phyloP scores from a whole-genome alignment of 2,113 vertebrate species.

The Laticauda colubrina region DNA sequence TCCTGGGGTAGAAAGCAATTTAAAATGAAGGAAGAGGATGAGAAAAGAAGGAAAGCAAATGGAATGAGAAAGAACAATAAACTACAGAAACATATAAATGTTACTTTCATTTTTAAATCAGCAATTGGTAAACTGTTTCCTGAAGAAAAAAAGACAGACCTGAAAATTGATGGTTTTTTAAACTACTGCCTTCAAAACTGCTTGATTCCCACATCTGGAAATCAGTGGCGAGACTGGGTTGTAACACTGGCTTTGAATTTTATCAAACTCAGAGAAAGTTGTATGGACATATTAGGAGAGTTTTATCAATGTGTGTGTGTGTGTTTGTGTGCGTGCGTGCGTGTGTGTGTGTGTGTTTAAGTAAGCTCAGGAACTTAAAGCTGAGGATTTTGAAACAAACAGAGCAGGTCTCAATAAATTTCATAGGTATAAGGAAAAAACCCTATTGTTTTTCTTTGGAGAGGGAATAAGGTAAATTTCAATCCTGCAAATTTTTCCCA shows the following conservation, averaged over 20 bases:
- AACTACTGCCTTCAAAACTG: neutral
- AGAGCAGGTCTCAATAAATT: neutral
- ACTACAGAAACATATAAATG: no score
- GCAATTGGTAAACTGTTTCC: neutral
- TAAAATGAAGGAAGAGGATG: neutral
- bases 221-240: neutral
- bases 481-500: neutral
- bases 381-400: neutral
- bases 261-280: neutral
- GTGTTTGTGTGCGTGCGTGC: neutral
- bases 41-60: neutral
- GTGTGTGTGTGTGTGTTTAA: neutral
- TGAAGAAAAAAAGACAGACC: neutral
- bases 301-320: neutral
- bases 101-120: neutral
- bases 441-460: neutral
- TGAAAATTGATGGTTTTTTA: neutral
- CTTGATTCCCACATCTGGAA: neutral
- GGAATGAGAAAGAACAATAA: neutral
- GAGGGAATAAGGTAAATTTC: neutral
- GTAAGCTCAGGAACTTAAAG: neutral
- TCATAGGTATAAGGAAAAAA: neutral
- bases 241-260: neutral
- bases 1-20: neutral
- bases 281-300: neutral